Evolutionary conservation across 2,888 invertebrate genomes (phyloP).

Genomic region (Apamea monoglypha): DNA sequence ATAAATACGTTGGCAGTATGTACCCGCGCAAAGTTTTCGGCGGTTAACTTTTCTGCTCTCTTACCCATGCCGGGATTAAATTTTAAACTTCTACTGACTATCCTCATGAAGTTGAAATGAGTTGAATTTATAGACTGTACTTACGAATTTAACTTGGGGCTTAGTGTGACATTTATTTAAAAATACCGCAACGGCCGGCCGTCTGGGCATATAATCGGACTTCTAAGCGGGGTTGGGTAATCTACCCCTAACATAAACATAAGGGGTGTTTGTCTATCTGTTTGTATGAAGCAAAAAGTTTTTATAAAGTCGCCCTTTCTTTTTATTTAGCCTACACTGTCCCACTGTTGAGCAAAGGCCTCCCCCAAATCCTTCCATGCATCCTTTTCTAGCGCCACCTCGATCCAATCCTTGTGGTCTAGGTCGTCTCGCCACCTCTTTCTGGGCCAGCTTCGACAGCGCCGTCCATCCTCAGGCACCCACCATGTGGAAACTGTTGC

Average conservation of each 20-base stretch:
- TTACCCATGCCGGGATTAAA: slow-evolving; percentile 84
- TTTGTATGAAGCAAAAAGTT: slow-evolving; percentile 26
- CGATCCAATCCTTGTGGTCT: no score
- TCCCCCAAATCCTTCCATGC: no score
- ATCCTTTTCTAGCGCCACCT: no score
- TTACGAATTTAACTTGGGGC: slow-evolving; percentile 72
- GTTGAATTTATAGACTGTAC: slow-evolving; percentile 81
- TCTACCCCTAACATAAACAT: slow-evolving; percentile 32
- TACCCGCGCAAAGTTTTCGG: slow-evolving; percentile 78
- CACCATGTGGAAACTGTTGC: no score
- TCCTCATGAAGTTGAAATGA: slow-evolving; percentile 85
- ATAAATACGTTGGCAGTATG: slow-evolving; percentile 66
- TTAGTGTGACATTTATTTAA: slow-evolving; percentile 62
- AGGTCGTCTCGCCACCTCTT: no score
- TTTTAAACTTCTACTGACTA: slow-evolving; percentile 85
- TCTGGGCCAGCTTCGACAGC: no score
- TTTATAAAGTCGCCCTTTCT: not conserved
- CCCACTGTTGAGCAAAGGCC: no score
- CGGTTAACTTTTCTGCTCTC: slow-evolving; percentile 86
- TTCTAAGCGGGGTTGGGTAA: slow-evolving; percentile 26
- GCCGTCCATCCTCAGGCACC: no score
- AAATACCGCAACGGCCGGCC: slow-evolving; percentile 29
- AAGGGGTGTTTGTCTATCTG: slow-evolving; percentile 19
- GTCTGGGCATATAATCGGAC: slow-evolving; percentile 36
- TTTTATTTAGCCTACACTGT: no score